These are phyloP conservation scores for Dendropsophus ebraccatus DNA, from an alignment of 2,113 vertebrate species.

Conservation along the genomic window DNA sequence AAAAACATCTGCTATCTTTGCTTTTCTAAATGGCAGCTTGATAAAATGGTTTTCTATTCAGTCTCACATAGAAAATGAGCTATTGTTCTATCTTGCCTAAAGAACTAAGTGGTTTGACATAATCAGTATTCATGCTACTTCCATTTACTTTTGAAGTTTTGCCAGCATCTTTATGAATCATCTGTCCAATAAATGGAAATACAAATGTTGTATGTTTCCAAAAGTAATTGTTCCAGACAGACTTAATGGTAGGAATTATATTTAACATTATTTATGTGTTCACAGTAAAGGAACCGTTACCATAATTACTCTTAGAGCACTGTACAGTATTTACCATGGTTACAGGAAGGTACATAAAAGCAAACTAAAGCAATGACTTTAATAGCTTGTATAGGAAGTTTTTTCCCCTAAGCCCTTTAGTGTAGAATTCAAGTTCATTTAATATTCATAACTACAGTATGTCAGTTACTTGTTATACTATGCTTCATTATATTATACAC, in stretches of 20 bases:
- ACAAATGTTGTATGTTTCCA: slow-evolving; percentile 29
- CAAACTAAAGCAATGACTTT: not conserved
- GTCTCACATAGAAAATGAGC: not conserved
- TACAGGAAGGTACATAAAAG: slow-evolving; percentile 7
- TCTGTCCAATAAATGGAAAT: slow-evolving; percentile 34
- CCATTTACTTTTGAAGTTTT: slow-evolving; percentile 26
- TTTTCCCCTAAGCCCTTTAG: not conserved
- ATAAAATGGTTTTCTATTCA: not conserved
- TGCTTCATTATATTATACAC: not conserved
- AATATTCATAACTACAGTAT: slow-evolving; percentile 2
- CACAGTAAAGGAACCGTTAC: not conserved
- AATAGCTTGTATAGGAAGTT: slow-evolving; percentile 1
- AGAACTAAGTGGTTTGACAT: slow-evolving; percentile 31
- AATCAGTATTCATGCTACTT: slow-evolving; percentile 37
- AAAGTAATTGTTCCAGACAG: slow-evolving; percentile 41
- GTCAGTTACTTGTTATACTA: not conserved
- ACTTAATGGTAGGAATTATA: slow-evolving; percentile 21
- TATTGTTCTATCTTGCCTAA: slow-evolving; percentile 17
- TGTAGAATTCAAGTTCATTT: not conserved
- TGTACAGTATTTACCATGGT: not conserved
- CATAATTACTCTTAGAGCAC: slow-evolving; percentile 18
- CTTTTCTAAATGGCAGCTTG: not conserved
- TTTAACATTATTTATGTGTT: slow-evolving; percentile 24
- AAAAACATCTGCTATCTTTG: not conserved
- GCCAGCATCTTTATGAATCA: slow-evolving; percentile 45